Evolutionary conservation across 2,888 invertebrate genomes (phyloP), one percentile per base, ranked within the genome.

Genomic region (Leistus spinibarbis): DNA sequence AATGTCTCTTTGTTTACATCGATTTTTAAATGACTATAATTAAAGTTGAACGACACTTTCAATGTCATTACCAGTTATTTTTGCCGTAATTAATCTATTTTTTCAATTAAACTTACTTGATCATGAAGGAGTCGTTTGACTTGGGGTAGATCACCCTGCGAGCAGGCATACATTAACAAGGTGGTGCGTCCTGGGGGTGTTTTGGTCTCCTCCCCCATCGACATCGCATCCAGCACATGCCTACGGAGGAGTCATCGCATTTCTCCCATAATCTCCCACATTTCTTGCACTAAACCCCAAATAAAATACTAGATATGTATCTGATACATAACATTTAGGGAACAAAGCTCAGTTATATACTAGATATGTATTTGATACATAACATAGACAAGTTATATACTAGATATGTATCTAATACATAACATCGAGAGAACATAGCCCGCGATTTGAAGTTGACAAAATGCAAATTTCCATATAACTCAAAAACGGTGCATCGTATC

Each of bases 151-250:
- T 94, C 91, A 69, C 93, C 94, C 84, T 95, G 95, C 86, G 96
- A 96, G 84, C 95, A 95, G 81, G 95, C 95, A 87, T 95, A 94
- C 95, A 96, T 96, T 83, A 96, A 91, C 80, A 92, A 90, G 78
- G 95, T 93, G 85, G 95, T 94, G 82, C 95, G 57, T 83, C 64
- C 81, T 76, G 73, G 76, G 66, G 54, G 72, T 66, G 70, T 76
- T 73, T 23, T 53, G 65, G 10, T 65, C 65, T 7, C 10, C 60
- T 17, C 65, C 65, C 22, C 68, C 40, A 27, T 54, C 71, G 24
- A 3, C 69, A 27, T n/a, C 54, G 64, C 40, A 24, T 23, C 27
- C 22, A 27, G 57, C 17, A 66, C 60, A 62, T 76, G 64, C 17
- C 62, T 54, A 19, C 70, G 64, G 23, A 24, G 65, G 10, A 53